Evolutionary conservation across 2,888 invertebrate species (phyloP).

Genomic region (Helleia helle): DNA sequence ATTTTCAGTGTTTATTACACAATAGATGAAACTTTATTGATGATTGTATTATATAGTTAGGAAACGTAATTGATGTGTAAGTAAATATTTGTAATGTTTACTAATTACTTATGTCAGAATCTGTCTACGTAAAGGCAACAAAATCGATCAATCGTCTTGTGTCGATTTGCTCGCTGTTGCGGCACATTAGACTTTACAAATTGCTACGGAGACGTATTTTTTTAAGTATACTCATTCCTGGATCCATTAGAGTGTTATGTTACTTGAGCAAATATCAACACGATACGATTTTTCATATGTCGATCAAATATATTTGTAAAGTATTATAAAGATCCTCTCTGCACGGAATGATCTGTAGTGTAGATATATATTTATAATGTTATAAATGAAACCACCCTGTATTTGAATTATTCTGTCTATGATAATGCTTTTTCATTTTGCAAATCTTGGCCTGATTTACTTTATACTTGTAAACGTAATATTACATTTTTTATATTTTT

Average conservation of each 20-base stretch:
- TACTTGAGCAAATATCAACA: too few species aligned
- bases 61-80: not conserved
- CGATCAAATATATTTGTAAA: too few species aligned
- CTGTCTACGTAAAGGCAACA: too few species aligned
- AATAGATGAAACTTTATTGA: not conserved
- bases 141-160: too few species aligned
- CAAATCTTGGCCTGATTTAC: not conserved
- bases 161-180: too few species aligned
- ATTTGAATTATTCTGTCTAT: not conserved
- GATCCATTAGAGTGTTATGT: too few species aligned
- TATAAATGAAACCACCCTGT: constrained; percentile 6
- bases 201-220: too few species aligned
- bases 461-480: constrained; percentile 1
- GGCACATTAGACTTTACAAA: too few species aligned
- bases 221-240: too few species aligned
- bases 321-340: not conserved
- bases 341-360: not conserved
- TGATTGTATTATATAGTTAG: not conserved
- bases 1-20: not conserved
- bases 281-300: too few species aligned
- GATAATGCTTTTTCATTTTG: constrained; percentile 2
- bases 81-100: not conserved
- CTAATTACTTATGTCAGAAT: too few species aligned
- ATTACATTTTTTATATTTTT: too few species aligned
- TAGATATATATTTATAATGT: constrained; percentile 1